Evolutionary conservation across 2,113 vertebrate species (phyloP), one percentile per base, ranked within the genome.

Genomic region (Dolichotis patagonum): DNA sequence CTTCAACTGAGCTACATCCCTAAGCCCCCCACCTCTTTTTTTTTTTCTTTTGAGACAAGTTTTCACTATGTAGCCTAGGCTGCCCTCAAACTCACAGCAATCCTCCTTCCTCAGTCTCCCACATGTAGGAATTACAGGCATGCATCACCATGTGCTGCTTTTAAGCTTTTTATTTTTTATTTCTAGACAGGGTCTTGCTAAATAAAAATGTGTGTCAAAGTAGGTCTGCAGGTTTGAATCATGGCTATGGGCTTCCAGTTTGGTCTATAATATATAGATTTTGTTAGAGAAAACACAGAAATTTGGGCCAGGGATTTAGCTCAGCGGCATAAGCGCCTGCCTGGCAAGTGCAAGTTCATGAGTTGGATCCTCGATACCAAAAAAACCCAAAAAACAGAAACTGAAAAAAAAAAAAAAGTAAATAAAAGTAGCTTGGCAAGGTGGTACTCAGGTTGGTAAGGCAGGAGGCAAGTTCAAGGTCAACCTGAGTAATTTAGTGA

Each of bases 251-350:
- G 52, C 41, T 75, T 89, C 58, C 60, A 69, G 41, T 92, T 86
- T 97, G 52, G 32, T 69, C 49, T 75, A 32, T 2, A 73, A 84
- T 62, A 22, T 38, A 86, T 35, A 96, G 78, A 86, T 73, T 82
- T 92, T 46, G 88, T 94, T 43, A 69, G n/a, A 94, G 54, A 81
- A 89, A 93, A 91, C 16, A 84, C 32, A 20, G 56, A 56, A 46
- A 30, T 81, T 92, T 17, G 56, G 56, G 56, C 56, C 20, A 7
- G 56, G 5, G 20, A 7, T 20, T 16, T 58, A 7, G 56, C 56
- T 58, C 20, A 22, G 56, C 2, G 20, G 56, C 19, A 5, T 56
- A 56, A 56, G 56, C 5, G 17, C 56, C 56, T 56, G 17, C 17
- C 56, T 56, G 16, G 16, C 17, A 56, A 20, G 56, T 20, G 17